Evolutionary conservation across 2,113 vertebrate species (phyloP), one percentile per base, ranked within the genome.

Genomic region (Anolis carolinensis): DNA sequence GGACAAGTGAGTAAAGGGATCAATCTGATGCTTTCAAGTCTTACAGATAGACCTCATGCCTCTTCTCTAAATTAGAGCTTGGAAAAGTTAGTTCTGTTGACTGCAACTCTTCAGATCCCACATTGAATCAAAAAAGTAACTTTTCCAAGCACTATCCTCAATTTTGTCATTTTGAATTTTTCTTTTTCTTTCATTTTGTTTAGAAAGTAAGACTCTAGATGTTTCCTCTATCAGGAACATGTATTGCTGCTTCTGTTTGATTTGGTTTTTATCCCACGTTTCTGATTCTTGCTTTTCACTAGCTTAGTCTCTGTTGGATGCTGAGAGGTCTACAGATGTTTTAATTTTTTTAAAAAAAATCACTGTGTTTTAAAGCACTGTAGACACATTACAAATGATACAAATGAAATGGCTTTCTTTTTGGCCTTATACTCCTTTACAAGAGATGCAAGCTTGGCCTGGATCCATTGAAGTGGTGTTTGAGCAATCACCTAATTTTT

Each of bases 1-100:
- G 0, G 99, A 99, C 95, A 96, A 65, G 99, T 99, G 95, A 96
- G 96, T 96, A 82, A 77, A 1, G 18, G 0, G 1, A 36, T 39
- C 39, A 21, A 1, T 4, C 25, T 7, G 65, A 8, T 48, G 21
- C 7, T 13, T 5, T 6, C 32, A 44, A 34, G 34, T 7, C 39
- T 18, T 10, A 63, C 36, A 48, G 44, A 2, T 1, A n/a, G 2
- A 62, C 3, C 11, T 10, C 68, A 39, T 20, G 5, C 25, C 34
- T 18, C 34, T 74, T 25, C 6, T 82, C 7, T 81, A 13, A 44
- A 59, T 59, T 59, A 59, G 55, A 59, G 55, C 18, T 18, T 59
- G 13, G 14, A 59, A 59, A 59, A 59, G 55, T 55, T 55, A 55
- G 10, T 59, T 59, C 55, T 59, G 55, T 18, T 59, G 55, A 16